These are phyloP conservation scores for Myrmophylax atrothorax DNA, from an alignment of 2,113 vertebrate genomes.

Conservation along the genomic window DNA sequence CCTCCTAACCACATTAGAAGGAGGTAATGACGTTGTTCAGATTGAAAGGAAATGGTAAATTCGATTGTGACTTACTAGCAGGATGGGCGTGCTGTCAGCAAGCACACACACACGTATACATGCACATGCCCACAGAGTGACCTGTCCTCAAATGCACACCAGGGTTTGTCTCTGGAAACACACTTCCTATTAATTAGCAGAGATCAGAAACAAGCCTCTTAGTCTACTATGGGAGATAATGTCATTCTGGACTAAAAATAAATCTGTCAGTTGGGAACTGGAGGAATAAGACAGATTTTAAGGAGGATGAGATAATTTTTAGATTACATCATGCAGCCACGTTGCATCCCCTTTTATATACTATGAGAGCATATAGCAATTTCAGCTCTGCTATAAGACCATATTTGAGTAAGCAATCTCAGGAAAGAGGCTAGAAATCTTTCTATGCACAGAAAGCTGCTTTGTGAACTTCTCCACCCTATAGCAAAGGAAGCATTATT, in stretches of 20 bases:
- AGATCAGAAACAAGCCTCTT: background rate
- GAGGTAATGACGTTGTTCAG: conserved; percentile 21
- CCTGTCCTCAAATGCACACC: background rate
- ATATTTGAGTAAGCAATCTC: background rate
- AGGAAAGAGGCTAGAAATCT: background rate
- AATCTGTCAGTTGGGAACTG: background rate
- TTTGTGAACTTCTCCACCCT: background rate
- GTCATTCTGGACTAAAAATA: background rate
- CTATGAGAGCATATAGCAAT: background rate
- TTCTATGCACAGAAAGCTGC: background rate
- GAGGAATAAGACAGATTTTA: conserved; percentile 16
- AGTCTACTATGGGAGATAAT: background rate
- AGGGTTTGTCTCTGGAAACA: background rate
- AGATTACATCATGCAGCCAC: background rate
- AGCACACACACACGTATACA: background rate
- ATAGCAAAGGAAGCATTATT: background rate
- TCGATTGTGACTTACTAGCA: conserved; percentile 11
- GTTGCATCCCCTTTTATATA: background rate
- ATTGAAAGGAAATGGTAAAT: conserved; percentile 37
- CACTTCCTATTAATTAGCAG: background rate
- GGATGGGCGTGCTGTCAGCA: conserved; percentile 13
- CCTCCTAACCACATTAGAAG: conserved; percentile 18
- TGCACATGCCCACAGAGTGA: background rate
- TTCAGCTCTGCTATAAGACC: background rate
- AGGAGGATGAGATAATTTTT: conserved; percentile 24